Evolutionary conservation across 2,113 vertebrate species (phyloP), one percentile per base, ranked within the genome.

Genomic region (Embiotoca jacksoni): DNA sequence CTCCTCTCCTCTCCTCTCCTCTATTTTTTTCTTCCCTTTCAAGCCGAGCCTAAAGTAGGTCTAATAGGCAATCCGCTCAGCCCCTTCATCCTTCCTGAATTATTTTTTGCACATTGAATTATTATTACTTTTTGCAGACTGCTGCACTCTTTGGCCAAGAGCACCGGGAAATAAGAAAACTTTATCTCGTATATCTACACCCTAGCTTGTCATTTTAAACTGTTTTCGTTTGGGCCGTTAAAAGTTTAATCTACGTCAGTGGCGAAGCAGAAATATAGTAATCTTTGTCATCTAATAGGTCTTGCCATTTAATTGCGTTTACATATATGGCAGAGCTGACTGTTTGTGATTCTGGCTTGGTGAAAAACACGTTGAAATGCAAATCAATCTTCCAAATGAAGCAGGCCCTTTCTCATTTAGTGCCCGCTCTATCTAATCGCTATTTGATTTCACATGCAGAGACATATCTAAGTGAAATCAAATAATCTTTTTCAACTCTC

Each of bases 391-490:
- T 86, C 87, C 77, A 83, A 82, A 89, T 86, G 79, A 83, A 80
- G 82, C 75, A 23, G 65, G 46, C 60, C 75, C 66, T 84, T 85
- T 86, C 73, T 85, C 89, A 88, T 86, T 92, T 87, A 88, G 61
- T 79, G 23, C 76, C 63, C 79, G 56, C 68, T 79, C 92, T 85
- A 92, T 90, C 87, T 90, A 87, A 92, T 91, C 67, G 32, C 80
- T 78, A 72, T 88, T 91, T 90, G 86, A 92, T 92, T 92, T 89
- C 73, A 86, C 88, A 90, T 83, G 87, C 88, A 84, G 73, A 76
- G 80, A 84, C 91, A 87, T 91, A 91, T 92, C 90, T 87, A 92
- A 93, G 88, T 91, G 88, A 92, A 93, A 92, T 92, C 91, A 91
- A 91, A 92, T 92, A 91, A 91, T 90, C 89, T 92, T 91, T 87